A percentile compares a stretch with the other conserved stretches of the same genome.
Conservation (phyloP, 2,888 invertebrate genomes). For the Calameuta idolon region DNA sequence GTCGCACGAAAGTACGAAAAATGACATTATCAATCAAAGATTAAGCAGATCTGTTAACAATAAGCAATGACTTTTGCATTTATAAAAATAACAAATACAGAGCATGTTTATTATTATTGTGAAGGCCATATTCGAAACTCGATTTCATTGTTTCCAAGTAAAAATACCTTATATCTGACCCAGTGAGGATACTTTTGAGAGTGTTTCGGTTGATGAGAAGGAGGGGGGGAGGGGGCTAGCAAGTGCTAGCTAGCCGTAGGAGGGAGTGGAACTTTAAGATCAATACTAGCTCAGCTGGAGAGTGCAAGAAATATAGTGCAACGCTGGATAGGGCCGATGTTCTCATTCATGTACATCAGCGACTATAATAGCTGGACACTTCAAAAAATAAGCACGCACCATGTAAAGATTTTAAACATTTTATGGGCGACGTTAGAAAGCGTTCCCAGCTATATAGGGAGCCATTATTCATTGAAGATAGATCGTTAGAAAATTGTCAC, state of each 20-base stretch:
- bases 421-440: too few relatives aligned
- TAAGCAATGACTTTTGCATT: too few relatives aligned
- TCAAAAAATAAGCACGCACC: background rate
- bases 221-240: background rate
- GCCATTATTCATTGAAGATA: too few relatives aligned
- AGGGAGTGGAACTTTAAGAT: slow-evolving; percentile 3
- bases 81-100: background rate
- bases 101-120: background rate
- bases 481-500: too few relatives aligned
- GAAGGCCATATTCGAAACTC: background rate
- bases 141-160: background rate
- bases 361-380: background rate
- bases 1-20: too few relatives aligned
- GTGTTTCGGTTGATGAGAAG: background rate
- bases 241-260: background rate
- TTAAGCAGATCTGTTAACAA: background rate
- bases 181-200: background rate
- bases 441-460: too few relatives aligned
- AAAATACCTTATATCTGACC: background rate
- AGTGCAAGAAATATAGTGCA: background rate
- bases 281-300: slow-evolving; percentile 1
- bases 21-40: too few relatives aligned
- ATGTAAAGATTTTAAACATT: too few relatives aligned
- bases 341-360: background rate
- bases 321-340: background rate